phyloP scores from a whole-genome alignment of 2,888 invertebrate species.

The Leistus spinibarbis region DNA sequence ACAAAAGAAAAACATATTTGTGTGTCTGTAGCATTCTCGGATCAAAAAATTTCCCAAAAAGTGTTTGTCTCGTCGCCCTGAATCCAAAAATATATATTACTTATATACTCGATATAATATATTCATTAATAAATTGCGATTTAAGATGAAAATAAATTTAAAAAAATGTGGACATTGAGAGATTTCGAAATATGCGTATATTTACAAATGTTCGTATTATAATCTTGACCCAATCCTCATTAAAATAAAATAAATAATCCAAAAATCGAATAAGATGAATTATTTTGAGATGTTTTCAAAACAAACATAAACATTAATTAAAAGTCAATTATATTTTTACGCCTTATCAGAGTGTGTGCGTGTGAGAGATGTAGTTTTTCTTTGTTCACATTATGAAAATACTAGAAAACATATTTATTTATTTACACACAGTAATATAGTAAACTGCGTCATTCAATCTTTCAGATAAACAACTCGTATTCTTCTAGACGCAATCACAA shows the following conservation, averaged over 20 bases:
- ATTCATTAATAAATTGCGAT: too few relatives aligned
- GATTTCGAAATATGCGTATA: too few relatives aligned
- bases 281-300: neutral
- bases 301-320: neutral
- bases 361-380: too few relatives aligned
- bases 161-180: too few relatives aligned
- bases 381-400: neutral
- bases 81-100: too few relatives aligned
- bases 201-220: too few relatives aligned
- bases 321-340: neutral
- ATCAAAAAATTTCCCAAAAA: too few relatives aligned
- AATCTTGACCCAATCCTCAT: neutral
- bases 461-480: neutral
- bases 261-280: neutral
- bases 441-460: neutral
- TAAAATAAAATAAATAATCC: neutral
- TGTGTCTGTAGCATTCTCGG: too few relatives aligned
- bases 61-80: too few relatives aligned
- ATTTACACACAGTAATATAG: neutral
- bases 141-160: too few relatives aligned
- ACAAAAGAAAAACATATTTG: slow-evolving; percentile 7
- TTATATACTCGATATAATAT: too few relatives aligned
- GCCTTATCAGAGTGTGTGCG: neutral
- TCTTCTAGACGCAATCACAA: too few relatives aligned
- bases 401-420: neutral